Evolutionary conservation across 2,888 invertebrate species (phyloP), one percentile per base, ranked within the genome.

Genomic region (Himalopsyche japonica): DNA sequence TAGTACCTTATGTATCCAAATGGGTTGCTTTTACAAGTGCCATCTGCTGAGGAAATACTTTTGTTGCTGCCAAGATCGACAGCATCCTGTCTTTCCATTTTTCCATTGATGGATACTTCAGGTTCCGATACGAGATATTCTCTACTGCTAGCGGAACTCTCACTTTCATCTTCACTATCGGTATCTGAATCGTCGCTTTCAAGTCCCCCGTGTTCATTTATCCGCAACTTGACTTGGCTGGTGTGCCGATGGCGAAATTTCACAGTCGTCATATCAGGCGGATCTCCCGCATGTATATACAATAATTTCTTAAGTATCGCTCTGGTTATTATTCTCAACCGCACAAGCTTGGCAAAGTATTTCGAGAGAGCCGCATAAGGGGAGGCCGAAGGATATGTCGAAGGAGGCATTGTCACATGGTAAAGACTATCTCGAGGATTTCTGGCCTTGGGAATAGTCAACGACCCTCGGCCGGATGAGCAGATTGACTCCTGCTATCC

Each of bases 331-430:
- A 95, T 91, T 89, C 95, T 95, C 89, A 94, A 93, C 89, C 94
- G 94, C 48, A 97, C 95, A 84, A 96, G 93, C 89, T 94, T 94
- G 86, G 95, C 95, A 89, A 96, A 96, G 90, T 95, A 95, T 89
- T 95, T 95, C 76, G 95, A 96, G 87, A 97, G 93, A 87, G 95
- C 95, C 88, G 95, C 94, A 90, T 96, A 97, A 34, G 96, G 96
- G 80, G 96, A 95, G 87, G 95, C 94, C 88, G 95, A 93, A 89
- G 95, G 95, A 91, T 95, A 95, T 91, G 94, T 95, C 90, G 94
- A 93, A 87, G 96, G 95, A 87, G 96, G 95, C 88, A 95, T 91
- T 82, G 94, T 94, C 88, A 94, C 91, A 89, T 92, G 93, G 90
- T 93, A 92, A 83, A 92, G 91, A 89, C 92, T 92, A 88, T 92